A percentile compares a stretch with the other conserved stretches of the same genome.
phyloP scores from a whole-genome alignment of 1,140 invertebrate genomes.

The Atta colombica region DNA sequence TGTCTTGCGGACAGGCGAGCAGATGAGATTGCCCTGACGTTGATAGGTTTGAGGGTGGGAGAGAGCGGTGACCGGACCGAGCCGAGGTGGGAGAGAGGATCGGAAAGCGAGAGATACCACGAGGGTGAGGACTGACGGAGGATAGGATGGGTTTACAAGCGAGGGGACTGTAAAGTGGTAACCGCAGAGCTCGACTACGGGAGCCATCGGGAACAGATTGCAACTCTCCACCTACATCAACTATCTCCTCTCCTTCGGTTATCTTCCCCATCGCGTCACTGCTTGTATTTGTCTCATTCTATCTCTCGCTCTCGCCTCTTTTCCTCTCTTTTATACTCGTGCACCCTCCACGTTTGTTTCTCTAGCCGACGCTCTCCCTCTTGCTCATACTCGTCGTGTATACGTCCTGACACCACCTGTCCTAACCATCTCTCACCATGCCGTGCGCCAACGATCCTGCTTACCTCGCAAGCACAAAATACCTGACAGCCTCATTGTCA shows the following conservation, averaged over 20 bases:
- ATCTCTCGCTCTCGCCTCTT: background rate
- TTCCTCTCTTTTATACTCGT: conserved; percentile 46
- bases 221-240: conserved; percentile 74
- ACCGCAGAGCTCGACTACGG: conserved; percentile 74
- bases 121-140: conserved; percentile 56
- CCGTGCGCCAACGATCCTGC: conserved; percentile 72
- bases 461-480: conserved; percentile 80
- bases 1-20: conserved; percentile 82
- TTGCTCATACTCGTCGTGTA: conserved; percentile 59
- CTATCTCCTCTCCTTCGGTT: conserved; percentile 28
- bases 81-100: conserved; percentile 40
- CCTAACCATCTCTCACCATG: conserved; percentile 73
- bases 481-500: conserved; percentile 78
- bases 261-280: background rate
- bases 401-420: conserved; percentile 75
- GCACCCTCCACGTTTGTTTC: conserved; percentile 6
- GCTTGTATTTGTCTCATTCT: conserved; percentile 8
- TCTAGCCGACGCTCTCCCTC: conserved; percentile 15
- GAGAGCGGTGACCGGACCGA: conserved; percentile 30
- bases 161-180: conserved; percentile 80
- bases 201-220: conserved; percentile 82
- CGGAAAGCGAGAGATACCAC: background rate
- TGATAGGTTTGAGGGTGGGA: conserved; percentile 81
- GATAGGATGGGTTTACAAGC: conserved; percentile 75
- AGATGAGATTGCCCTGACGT: conserved; percentile 84